Base-by-base conservation (phyloP, 2,113 vertebrate species). In the Hyperopisus bebe region DNA sequence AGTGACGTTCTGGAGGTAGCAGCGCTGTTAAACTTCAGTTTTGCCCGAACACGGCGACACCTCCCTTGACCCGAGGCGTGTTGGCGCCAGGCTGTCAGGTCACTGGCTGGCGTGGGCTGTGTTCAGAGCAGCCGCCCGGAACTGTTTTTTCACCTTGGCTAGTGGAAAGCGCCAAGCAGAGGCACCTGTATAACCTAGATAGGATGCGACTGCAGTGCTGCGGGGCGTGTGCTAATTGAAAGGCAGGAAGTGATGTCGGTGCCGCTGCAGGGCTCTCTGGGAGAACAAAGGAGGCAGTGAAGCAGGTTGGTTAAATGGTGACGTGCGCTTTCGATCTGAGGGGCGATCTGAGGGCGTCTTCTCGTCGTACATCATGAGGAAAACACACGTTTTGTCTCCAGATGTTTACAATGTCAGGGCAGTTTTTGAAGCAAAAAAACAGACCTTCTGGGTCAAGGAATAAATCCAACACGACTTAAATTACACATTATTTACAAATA, bases 151-250 rank as follows among this genome's bases (percentile, higher is more conserved):
- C n/a, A 55, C 77, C 83, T 77, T 48, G 62, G 51, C 39, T 83
- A 39, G 77, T 62, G 51, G 35, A 89, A 84, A 21, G 77, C 27
- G 3, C 24, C 42, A 24, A 83, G 42, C 88, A 58, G 35, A 46
- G 19, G 82, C 77, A 55, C 48, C 80, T 84, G 74, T 39, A 47
- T 74, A 55, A 62, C 89, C 77, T 77, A 62, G 89, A 62, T 84
- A 58, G 39, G 13, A 21, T 44, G 77, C 42, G 51, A 84, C 44
- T 48, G 27, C 46, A 31, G 42, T 9, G 83, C 89, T 90, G 89
- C 82, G 35, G 89, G 89, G 83, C 35, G 53, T 19, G 31, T 90
- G 86, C 58, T 90, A 90, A 90, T 86, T 90, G 89, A 70, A 86
- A 89, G 89, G 88, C 50, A 66, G 89, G 44, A 47, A 46, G 42